Conservation (phyloP, 1,140 invertebrate genomes). For the Campoletis sonorensis region DNA sequence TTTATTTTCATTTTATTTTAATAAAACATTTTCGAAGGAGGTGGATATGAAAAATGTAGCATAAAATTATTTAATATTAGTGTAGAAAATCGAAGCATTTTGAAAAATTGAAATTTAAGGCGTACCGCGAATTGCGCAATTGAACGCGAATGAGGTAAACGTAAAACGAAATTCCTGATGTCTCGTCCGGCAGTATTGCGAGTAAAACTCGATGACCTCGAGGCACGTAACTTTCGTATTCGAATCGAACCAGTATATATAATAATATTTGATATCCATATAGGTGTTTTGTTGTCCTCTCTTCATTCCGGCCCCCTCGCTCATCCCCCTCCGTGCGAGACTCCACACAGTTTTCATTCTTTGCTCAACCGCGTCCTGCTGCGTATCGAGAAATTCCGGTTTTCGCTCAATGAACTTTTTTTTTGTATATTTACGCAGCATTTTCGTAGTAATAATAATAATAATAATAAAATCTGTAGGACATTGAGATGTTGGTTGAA, state of each 20-base stretch:
- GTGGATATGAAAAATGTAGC: no score
- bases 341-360: neutral
- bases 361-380: neutral
- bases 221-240: conserved; percentile 45
- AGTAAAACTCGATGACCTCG: conserved; percentile 52
- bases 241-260: conserved; percentile 3
- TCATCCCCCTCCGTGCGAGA: neutral
- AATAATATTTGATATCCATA: neutral
- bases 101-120: neutral
- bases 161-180: neutral
- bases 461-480: neutral
- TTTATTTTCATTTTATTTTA: no score
- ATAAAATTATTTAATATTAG: no score
- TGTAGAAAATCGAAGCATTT: no score
- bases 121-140: neutral
- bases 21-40: no score
- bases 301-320: neutral
- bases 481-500: no score
- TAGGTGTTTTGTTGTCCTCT: conserved; percentile 20
- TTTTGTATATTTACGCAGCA: neutral
- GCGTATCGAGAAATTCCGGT: conserved; percentile 1
- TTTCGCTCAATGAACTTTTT: neutral
- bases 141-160: neutral
- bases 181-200: conserved; percentile 22
- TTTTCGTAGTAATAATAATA: neutral